Percentiles rank a stretch among this genome's conserved stretches.
These are phyloP conservation scores for Lates japonicus DNA, from an alignment of 2,797 vertebrate species.

Conservation along the genomic window DNA sequence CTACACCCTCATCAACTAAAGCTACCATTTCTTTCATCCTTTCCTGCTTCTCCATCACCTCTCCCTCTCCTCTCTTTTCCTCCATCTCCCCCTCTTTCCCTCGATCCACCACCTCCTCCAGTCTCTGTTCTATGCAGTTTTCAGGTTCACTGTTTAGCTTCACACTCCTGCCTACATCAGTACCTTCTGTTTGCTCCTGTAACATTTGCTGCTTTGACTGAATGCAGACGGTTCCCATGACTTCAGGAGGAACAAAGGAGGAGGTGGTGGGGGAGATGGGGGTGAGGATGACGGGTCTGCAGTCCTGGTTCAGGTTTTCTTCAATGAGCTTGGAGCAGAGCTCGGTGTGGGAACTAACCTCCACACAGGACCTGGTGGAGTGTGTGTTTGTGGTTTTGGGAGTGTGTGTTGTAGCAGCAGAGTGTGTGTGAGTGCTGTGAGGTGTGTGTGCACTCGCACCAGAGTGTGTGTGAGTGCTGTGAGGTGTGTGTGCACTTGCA, in stretches of 20 bases:
- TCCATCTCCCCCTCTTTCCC: background rate
- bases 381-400: background rate
- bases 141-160: background rate
- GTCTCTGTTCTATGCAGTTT: background rate
- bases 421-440: background rate
- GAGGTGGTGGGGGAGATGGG: conserved; percentile 33
- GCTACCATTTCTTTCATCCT: background rate
- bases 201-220: background rate
- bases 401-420: background rate
- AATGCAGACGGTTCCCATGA: background rate
- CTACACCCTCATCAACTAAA: conserved; percentile 14
- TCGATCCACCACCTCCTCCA: conserved; percentile 9
- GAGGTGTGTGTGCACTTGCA: background rate
- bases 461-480: background rate
- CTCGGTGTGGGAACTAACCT: conserved; percentile 66
- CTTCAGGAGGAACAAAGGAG: conserved; percentile 20
- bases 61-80: conserved; percentile 9
- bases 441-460: conserved; percentile 2
- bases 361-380: background rate
- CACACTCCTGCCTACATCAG: background rate
- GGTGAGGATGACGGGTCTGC: conserved; percentile 23
- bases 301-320: conserved; percentile 62
- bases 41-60: conserved; percentile 5
- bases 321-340: conserved; percentile 69
- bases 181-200: conserved; percentile 35